Percentiles rank a stretch among this genome's conserved stretches.
phyloP scores from a whole-genome alignment of 2,113 vertebrate species.

The Alces alces region DNA sequence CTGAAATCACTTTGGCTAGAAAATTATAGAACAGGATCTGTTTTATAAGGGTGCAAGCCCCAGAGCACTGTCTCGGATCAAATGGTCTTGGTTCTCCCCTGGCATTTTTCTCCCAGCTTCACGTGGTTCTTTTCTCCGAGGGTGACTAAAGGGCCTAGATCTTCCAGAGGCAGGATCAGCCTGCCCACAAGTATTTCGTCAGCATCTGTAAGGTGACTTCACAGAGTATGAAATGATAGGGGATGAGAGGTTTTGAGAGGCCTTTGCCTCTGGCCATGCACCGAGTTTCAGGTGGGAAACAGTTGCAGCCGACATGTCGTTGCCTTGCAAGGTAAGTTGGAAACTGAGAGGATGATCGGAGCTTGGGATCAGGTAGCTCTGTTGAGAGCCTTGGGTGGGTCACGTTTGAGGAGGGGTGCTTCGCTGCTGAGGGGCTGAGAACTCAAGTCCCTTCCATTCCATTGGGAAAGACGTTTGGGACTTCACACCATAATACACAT shows the following conservation, averaged over 20 bases:
- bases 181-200: background rate
- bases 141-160: background rate
- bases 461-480: background rate
- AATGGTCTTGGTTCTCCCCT: background rate
- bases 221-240: background rate
- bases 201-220: background rate
- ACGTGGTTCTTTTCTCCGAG: background rate
- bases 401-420: background rate
- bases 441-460: background rate
- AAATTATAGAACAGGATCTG: background rate
- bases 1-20: background rate
- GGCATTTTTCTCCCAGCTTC: background rate
- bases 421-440: background rate
- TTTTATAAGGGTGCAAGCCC: background rate
- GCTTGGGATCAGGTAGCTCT: rapidly evolving
- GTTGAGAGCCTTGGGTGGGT: background rate
- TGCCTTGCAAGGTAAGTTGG: background rate
- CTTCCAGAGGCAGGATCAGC: background rate
- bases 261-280: background rate
- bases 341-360: background rate
- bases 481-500: background rate
- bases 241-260: background rate
- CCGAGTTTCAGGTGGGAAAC: background rate
- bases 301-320: background rate
- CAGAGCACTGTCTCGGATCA: background rate